phyloP scores from a whole-genome alignment of 1,140 invertebrate species.

The Drosophila melanica region DNA sequence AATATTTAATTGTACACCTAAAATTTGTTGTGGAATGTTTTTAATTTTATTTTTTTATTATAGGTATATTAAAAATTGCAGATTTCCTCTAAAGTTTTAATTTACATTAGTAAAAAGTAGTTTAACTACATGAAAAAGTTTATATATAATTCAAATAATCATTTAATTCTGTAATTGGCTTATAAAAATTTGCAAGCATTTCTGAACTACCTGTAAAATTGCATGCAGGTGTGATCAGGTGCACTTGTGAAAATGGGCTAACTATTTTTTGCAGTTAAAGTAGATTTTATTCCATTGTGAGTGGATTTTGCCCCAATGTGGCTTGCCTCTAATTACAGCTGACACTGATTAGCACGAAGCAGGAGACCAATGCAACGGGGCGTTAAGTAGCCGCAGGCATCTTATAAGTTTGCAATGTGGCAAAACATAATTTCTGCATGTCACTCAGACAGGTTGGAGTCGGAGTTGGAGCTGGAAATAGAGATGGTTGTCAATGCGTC shows the following conservation, averaged over 20 bases:
- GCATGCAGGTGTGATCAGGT: neutral
- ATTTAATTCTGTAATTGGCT: too few species aligned
- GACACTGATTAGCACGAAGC: constrained; percentile 71
- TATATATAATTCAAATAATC: too few species aligned
- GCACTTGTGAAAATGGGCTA: neutral
- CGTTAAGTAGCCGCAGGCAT: constrained; percentile 74
- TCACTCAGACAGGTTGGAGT: constrained; percentile 58
- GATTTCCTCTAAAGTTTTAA: too few species aligned
- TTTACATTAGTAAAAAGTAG: too few species aligned
- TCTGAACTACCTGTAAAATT: neutral
- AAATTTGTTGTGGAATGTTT: too few species aligned
- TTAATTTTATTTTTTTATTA: too few species aligned
- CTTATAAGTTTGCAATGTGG: constrained; percentile 69
- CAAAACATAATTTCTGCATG: constrained; percentile 79
- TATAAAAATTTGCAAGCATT: too few species aligned
- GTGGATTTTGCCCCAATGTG: constrained; percentile 21
- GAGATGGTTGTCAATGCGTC: constrained; percentile 68
- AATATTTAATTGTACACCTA: too few species aligned
- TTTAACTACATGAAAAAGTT: too few species aligned
- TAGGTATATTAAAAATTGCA: too few species aligned
- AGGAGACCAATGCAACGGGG: constrained; percentile 66
- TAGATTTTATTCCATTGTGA: constrained; percentile 3
- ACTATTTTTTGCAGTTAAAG: neutral
- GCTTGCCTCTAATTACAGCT: constrained; percentile 68
- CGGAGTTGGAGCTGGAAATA: constrained; percentile 26